Base-by-base conservation (phyloP, 2,113 vertebrate species). In the Willisornis vidua region DNA sequence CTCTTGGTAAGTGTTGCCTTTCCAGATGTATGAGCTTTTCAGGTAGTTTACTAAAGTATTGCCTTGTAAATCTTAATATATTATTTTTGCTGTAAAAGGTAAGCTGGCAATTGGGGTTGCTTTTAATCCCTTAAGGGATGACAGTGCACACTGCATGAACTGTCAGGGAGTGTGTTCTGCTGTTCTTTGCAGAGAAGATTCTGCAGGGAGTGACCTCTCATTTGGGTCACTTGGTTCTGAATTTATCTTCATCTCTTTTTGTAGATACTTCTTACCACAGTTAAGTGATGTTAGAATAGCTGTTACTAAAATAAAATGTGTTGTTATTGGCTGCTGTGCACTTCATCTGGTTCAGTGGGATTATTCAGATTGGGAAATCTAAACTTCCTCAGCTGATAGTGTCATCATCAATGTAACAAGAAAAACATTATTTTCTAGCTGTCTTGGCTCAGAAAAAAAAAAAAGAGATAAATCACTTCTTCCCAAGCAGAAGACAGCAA, bases 1-100 rank as follows among this genome's bases (percentile, higher is more conserved):
- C 95, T 67, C 97, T 99, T 23, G 99, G 99, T 99, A 91, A 99
- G 98, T 95, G 55, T 75, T 65, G 39, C 31, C 48, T 67, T 91
- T 84, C 73, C n/a, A 43, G 57, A 24, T 12, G 16, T 45, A 4
- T 45, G 41, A 77, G 23, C 20, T 28, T 29, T 20, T 6, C 33
- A 65, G 28, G 59, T 65, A 59, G 39, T 28, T 82, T 29, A 55
- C 39, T 74, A 41, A 59, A 74, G 45, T 55, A 20, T 63, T 66
- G 46, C 70, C 19, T 91, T 81, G 43, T 59, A 37, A 67, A 66
- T 55, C 18, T 54, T 59, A 6, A 55, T 12, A 9, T 3, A 3
- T 75, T 89, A 10, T 41, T 77, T 88, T 80, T 93, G 39, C 51
- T 74, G 4, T 51, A n/a, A 73, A 79, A 90, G 29, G n/a, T 67